A percentile compares a stretch with the other conserved stretches of the same genome.
Conservation (phyloP, 1,140 invertebrate genomes). For the Drosophila sproati region DNA sequence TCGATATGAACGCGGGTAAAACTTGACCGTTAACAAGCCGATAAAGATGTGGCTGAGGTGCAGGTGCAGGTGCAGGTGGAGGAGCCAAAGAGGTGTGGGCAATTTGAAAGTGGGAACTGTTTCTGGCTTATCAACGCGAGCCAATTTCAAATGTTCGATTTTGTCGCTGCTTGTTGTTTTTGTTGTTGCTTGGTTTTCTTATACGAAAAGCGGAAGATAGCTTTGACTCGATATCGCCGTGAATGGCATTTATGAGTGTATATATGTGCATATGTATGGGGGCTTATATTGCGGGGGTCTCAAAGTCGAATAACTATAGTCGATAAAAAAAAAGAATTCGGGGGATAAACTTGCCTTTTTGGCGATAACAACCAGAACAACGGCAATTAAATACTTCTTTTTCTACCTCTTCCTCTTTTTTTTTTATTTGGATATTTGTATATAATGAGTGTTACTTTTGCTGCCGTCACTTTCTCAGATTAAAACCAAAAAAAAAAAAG, state of each 20-base stretch:
- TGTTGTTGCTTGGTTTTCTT: not conserved
- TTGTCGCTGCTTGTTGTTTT: constrained; percentile 7
- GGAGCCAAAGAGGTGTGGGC: not conserved
- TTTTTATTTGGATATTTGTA: constrained; percentile 46
- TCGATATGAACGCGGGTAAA: too few species aligned
- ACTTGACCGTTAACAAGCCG: too few species aligned
- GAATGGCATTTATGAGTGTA: constrained; percentile 31
- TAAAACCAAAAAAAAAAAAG: too few species aligned
- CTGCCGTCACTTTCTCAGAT: not conserved
- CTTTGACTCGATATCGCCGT: constrained; percentile 27
- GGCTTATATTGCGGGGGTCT: not conserved
- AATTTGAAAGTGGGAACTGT: constrained; percentile 20
- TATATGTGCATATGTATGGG: not conserved
- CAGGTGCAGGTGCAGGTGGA: not conserved
- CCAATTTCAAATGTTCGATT: constrained; percentile 20
- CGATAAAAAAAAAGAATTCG: constrained; percentile 24
- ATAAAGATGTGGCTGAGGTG: not conserved
- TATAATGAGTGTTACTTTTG: constrained; percentile 67
- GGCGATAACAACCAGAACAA: constrained; percentile 29
- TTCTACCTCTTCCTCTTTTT: not conserved
- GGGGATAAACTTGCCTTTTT: too few species aligned
- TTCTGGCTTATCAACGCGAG: constrained; percentile 31
- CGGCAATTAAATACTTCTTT: constrained; percentile 16
- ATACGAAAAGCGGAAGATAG: constrained; percentile 25
- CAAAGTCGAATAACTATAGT: constrained; percentile 16